Evolutionary conservation across 2,113 vertebrate genomes (phyloP).

Genomic region (Mobula hypostoma): DNA sequence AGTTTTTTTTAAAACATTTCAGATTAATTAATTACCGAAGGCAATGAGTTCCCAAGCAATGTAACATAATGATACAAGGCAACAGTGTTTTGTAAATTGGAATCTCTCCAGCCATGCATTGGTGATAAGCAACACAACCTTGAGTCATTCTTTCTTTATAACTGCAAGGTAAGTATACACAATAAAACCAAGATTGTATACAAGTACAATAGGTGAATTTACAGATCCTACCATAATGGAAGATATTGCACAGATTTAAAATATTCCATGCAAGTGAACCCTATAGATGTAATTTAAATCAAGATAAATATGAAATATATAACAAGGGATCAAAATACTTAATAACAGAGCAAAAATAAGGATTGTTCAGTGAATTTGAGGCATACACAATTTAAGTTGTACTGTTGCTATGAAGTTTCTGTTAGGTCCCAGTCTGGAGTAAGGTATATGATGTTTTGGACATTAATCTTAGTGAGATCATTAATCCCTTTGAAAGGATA

Average conservation of each 20-base stretch:
- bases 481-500: neutral
- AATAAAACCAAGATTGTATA: neutral
- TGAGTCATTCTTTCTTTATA: neutral
- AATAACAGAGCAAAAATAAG: neutral
- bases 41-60: neutral
- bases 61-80: too few species aligned
- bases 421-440: neutral
- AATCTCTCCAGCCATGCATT: neutral
- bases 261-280: neutral
- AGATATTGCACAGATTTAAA: neutral
- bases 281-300: neutral
- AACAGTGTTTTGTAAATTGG: neutral
- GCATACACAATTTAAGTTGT: neutral
- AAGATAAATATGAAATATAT: neutral
- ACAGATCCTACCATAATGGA: neutral
- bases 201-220: neutral
- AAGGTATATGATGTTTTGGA: neutral
- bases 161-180: neutral
- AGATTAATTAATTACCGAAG: neutral
- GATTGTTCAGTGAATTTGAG: neutral
- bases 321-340: neutral
- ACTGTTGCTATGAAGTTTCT: neutral
- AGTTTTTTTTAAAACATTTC: neutral
- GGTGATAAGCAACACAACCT: neutral
- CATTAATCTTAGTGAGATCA: neutral